These are phyloP conservation scores for Globodera rostochiensis DNA, from an alignment of 1,140 invertebrate species.

Conservation along the genomic window DNA sequence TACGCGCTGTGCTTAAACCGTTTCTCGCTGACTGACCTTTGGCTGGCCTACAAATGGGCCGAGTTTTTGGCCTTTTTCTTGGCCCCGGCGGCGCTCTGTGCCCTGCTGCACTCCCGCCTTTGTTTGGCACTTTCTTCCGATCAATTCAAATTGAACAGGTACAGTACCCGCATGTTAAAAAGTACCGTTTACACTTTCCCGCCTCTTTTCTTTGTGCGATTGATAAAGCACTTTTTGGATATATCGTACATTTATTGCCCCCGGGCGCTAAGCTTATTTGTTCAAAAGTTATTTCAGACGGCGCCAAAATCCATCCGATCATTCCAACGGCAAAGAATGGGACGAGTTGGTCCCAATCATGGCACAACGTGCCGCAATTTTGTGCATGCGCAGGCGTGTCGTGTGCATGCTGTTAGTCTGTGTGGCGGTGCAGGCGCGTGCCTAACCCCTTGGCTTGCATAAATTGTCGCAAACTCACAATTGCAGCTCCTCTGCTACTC, in stretches of 20 bases:
- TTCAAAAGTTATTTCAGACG: too few species aligned
- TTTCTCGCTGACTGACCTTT: constrained; percentile 29
- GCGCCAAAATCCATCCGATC: too few species aligned
- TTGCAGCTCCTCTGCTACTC: constrained; percentile 61
- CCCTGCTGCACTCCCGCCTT: constrained; percentile 47
- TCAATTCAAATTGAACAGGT: constrained; percentile 34
- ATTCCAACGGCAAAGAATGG: too few species aligned
- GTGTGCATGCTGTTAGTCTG: constrained; percentile 21
- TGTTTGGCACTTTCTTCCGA: constrained; percentile 51
- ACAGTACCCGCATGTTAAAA: too few species aligned
- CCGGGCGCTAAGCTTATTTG: too few species aligned
- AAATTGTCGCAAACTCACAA: background rate
- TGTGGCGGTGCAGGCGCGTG: constrained; percentile 49
- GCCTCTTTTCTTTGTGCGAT: too few species aligned
- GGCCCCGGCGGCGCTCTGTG: constrained; percentile 48
- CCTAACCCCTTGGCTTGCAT: constrained; percentile 6
- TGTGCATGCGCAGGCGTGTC: constrained; percentile 10
- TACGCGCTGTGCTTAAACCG: constrained; percentile 39
- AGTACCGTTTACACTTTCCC: too few species aligned
- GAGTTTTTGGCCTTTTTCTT: constrained; percentile 54
- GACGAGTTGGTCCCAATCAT: constrained; percentile 8
- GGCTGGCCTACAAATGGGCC: constrained; percentile 52
- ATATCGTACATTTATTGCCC: too few species aligned
- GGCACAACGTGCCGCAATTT: constrained; percentile 25
- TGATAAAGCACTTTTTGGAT: too few species aligned